Evolutionary conservation across 1,140 invertebrate genomes (phyloP).

Genomic region (Aphidius gifuensis): DNA sequence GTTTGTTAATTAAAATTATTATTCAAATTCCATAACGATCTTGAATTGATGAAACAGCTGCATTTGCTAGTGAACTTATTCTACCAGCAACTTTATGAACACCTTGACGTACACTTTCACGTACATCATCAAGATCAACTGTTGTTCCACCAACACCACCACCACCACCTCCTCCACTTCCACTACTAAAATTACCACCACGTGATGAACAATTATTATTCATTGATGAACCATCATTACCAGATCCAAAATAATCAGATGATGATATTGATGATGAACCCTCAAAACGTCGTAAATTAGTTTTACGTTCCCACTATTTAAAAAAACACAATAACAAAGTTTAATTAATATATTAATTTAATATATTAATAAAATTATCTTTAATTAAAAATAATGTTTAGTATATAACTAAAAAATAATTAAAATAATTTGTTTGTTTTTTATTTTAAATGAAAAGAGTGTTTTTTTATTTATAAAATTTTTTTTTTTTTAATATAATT

Average conservation of each 20-base stretch:
- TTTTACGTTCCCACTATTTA: conserved; percentile 61
- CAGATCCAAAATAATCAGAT: conserved; percentile 87
- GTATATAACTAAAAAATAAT: not conserved
- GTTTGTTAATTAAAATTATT: conserved; percentile 15
- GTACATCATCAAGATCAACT: conserved; percentile 85
- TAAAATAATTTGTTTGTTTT: no score
- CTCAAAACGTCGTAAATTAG: conserved; percentile 75
- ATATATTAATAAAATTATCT: conserved; percentile 12
- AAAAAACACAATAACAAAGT: conserved; percentile 32
- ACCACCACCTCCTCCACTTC: conserved; percentile 23
- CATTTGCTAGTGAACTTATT: conserved; percentile 89
- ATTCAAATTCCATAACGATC: conserved; percentile 55
- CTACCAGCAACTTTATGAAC: conserved; percentile 95
- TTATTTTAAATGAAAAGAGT: no score
- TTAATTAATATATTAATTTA: not conserved
- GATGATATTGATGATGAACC: conserved; percentile 93
- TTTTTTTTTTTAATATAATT: conserved; percentile 2
- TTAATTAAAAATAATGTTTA: not conserved
- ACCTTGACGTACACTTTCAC: conserved; percentile 92
- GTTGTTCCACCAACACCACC: conserved; percentile 28
- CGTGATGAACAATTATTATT: conserved; percentile 41
- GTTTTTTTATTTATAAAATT: no score
- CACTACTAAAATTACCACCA: conserved; percentile 23
- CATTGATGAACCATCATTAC: conserved; percentile 41
- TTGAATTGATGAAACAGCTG: conserved; percentile 89